These are phyloP conservation scores for Oxycera nigricornis DNA, from an alignment of 2,888 invertebrate genomes.

Conservation along the genomic window DNA sequence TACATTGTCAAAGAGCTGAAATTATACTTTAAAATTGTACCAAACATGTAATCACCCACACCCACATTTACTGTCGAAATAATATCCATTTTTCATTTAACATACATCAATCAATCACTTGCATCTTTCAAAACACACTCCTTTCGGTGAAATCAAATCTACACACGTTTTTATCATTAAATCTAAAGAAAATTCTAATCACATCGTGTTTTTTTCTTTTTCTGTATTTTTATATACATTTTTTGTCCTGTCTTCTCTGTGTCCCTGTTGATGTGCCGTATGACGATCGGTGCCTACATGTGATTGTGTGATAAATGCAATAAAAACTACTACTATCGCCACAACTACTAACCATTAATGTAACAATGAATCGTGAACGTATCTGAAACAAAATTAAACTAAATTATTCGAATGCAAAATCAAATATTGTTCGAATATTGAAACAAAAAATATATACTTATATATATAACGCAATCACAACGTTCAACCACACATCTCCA, in stretches of 20 bases:
- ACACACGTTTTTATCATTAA: too few relatives aligned
- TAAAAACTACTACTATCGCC: conserved; percentile 33
- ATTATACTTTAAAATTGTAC: too few relatives aligned
- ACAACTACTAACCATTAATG: conserved; percentile 37
- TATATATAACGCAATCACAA: not conserved
- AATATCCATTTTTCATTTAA: too few relatives aligned
- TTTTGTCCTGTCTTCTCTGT: conserved; percentile 63
- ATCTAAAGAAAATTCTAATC: conserved; percentile 1
- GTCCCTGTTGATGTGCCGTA: conserved; percentile 62
- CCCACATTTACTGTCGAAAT: too few relatives aligned
- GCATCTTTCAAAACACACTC: too few relatives aligned
- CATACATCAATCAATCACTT: too few relatives aligned
- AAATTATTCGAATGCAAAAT: conserved; percentile 44
- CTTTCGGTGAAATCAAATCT: too few relatives aligned
- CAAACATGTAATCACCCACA: too few relatives aligned
- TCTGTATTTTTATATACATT: conserved; percentile 52
- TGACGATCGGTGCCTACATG: conserved; percentile 58
- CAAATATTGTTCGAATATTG: conserved; percentile 43
- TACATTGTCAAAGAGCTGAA: too few relatives aligned
- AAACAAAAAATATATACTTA: conserved; percentile 48
- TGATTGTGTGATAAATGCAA: conserved; percentile 57
- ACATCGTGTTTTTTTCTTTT: conserved; percentile 7
- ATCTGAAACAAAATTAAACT: conserved; percentile 47
- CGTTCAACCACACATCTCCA: conserved; percentile 66
- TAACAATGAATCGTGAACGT: not conserved